Evolutionary conservation across 1,140 invertebrate species (phyloP).

Genomic region (Chironomus striatipennis): DNA sequence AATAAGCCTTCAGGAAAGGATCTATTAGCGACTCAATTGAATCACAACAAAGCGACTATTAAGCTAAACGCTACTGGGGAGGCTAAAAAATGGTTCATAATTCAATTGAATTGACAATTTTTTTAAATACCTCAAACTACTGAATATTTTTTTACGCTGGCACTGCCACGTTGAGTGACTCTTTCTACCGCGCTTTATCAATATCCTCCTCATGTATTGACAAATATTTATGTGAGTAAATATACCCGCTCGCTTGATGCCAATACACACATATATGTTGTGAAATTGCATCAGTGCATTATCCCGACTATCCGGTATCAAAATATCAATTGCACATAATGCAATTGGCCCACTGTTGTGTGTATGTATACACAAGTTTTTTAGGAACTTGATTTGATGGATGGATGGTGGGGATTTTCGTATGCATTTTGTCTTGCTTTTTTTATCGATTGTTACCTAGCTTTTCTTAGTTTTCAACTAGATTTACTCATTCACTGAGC

Average conservation of each 20-base stretch:
- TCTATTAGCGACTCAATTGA: not conserved
- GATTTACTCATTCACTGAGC: too few relatives aligned
- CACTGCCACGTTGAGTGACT: not conserved
- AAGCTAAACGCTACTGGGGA: not conserved
- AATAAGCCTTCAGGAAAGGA: not conserved
- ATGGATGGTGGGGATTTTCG: too few relatives aligned
- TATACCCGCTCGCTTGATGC: not conserved
- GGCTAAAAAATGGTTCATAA: not conserved
- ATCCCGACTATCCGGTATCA: conserved; percentile 11
- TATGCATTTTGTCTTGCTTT: too few relatives aligned
- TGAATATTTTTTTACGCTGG: not conserved
- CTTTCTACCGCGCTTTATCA: not conserved
- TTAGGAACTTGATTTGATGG: not conserved
- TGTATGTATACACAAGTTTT: not conserved
- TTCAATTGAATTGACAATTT: conserved; percentile 1
- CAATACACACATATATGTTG: not conserved
- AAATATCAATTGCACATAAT: conserved; percentile 10
- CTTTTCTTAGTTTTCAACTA: too few relatives aligned
- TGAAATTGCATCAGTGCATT: conserved; percentile 3
- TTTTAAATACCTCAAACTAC: not conserved
- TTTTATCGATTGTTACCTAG: too few relatives aligned
- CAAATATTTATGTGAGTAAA: conserved; percentile 9
- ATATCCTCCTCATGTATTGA: not conserved
- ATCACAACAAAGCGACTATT: not conserved
- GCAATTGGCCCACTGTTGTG: conserved; percentile 5